These are phyloP conservation scores for Rhinoptilus africanus DNA, from an alignment of 2,113 vertebrate species.

Conservation along the genomic window DNA sequence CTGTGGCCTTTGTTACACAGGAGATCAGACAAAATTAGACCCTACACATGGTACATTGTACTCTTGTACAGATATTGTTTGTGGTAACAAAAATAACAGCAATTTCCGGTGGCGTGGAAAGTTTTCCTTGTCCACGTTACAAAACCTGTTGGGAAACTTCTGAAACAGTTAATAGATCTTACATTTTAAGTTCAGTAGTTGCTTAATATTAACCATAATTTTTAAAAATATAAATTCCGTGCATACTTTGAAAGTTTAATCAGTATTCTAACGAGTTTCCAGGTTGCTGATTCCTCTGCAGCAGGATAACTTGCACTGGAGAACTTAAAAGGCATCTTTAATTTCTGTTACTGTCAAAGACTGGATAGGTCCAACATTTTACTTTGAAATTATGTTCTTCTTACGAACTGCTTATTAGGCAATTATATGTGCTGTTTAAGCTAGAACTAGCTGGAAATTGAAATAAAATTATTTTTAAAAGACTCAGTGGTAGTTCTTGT, in stretches of 20 bases:
- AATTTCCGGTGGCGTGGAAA: accelerated
- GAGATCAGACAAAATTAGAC: background rate
- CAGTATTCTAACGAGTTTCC: background rate
- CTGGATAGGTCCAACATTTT: constrained; percentile 50
- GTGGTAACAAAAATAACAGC: background rate
- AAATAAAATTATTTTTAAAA: constrained; percentile 60
- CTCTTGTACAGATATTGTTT: background rate
- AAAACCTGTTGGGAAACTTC: background rate
- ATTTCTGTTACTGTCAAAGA: constrained; percentile 46
- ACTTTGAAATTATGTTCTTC: constrained; percentile 65
- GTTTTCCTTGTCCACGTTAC: background rate
- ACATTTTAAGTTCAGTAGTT: background rate
- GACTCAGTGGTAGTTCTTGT: constrained; percentile 32
- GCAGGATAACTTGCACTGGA: background rate
- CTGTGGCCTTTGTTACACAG: background rate
- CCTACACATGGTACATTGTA: background rate
- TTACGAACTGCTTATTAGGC: constrained; percentile 66
- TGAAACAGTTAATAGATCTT: background rate
- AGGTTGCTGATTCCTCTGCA: constrained; percentile 7
- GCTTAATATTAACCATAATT: background rate
- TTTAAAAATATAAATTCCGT: too few species aligned
- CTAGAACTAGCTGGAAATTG: constrained; percentile 40
- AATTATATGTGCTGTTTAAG: constrained; percentile 64
- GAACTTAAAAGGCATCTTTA: constrained; percentile 54
- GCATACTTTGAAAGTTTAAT: background rate